Conservation (phyloP, 1,140 invertebrate genomes). For the Venturia canescens region DNA sequence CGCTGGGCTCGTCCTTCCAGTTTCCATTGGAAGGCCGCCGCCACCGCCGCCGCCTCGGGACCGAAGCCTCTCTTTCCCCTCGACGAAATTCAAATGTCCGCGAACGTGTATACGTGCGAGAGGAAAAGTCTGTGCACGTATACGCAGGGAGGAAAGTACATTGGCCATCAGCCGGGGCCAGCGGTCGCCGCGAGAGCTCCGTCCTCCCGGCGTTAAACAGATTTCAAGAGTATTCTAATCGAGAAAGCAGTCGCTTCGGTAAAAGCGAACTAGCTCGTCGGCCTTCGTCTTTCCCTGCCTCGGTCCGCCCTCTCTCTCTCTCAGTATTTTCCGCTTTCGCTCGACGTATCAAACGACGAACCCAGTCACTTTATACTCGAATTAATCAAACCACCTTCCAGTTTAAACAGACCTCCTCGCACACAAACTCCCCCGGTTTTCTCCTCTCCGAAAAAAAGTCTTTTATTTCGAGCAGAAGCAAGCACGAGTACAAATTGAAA, state of each 20-base stretch:
- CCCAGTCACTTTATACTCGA: constrained; percentile 38
- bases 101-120: too few relatives aligned
- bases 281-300: constrained; percentile 3
- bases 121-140: neutral
- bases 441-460: neutral
- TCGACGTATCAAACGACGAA: constrained; percentile 10
- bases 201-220: constrained; percentile 43
- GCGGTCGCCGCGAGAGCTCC: neutral
- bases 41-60: constrained; percentile 11
- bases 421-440: constrained; percentile 36
- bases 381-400: constrained; percentile 43
- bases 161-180: neutral
- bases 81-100: neutral
- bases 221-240: constrained; percentile 47
- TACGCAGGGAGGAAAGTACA: neutral
- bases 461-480: constrained; percentile 35
- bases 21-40: neutral
- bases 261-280: constrained; percentile 35
- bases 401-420: constrained; percentile 25
- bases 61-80: constrained; percentile 15
- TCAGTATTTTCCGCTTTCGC: neutral
- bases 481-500: constrained; percentile 42
- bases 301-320: constrained; percentile 50
- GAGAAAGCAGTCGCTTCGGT: constrained; percentile 39
- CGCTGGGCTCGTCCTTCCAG: constrained; percentile 14